Base-by-base conservation (phyloP, 2,888 invertebrate species). In the Balanococcus diminutus region DNA sequence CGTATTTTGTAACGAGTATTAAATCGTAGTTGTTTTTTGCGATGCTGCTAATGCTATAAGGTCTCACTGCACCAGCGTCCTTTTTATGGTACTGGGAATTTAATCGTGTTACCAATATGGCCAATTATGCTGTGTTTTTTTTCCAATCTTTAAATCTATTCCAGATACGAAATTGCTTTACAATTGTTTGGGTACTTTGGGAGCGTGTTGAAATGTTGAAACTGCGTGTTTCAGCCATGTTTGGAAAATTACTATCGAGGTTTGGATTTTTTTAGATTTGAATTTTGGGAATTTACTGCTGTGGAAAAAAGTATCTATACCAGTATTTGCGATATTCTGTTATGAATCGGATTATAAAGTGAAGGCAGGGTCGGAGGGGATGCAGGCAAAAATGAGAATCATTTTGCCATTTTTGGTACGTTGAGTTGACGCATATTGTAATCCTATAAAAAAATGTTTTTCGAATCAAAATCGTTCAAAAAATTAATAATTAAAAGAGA, bases 71-170 rank as follows among this genome's bases (percentile, higher is more conserved):
- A 22, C 61, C 9, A 22, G 61, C 19, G 67, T 67, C 14, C 67
- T 67, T 67, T 67, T 67, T 67, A 67, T 67, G 67, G 67, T 28
- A 22, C 22, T 67, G 67, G 16, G 67, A 67, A 67, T 67, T 67
- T 67, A 67, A 67, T 67, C 67, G 67, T 14, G 67, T 67, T 67
- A 67, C 67, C 16, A 28, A 67, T 28, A 67, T 67, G 67, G 67
- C 28, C 25, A 67, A 67, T 67, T 67, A 67, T 67, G 67, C 28
- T 28, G 28, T 67, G 28, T 67, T 67, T 67, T 25, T 51, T 9
- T 3, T 51, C 22, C 8, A 22, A 56, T 22, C 8, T 2, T 56
- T 14, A 4, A 51, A 56, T 56, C 46, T 46, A 22, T 56, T 22
- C 56, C 19, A 56, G 56, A 56, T 56, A 56, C 22, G 4, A 51